Percentiles rank a stretch among this genome's conserved stretches.
phyloP scores from a whole-genome alignment of 2,113 vertebrate species.

The Coryphaenoides rupestris region DNA sequence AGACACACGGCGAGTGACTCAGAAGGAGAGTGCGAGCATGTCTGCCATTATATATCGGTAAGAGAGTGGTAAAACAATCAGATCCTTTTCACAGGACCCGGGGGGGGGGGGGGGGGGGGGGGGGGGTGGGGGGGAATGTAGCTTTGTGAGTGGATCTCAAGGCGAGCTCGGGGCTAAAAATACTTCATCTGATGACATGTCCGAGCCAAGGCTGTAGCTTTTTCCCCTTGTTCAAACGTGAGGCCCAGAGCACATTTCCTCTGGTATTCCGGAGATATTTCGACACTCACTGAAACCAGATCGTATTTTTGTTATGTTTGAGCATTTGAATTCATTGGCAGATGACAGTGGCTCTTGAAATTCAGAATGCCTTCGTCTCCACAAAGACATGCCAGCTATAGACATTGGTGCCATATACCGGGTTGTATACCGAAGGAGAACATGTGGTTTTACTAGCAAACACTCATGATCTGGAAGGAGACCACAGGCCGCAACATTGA shows the following conservation, averaged over 20 bases:
- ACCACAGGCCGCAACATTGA: not conserved
- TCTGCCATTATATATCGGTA: slow-evolving; percentile 17
- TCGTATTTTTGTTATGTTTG: slow-evolving; percentile 49
- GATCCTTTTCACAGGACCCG: slow-evolving; percentile 38
- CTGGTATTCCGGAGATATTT: slow-evolving; percentile 64
- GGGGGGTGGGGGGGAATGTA: slow-evolving; percentile 57
- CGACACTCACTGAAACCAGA: slow-evolving; percentile 69
- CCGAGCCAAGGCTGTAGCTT: slow-evolving; percentile 57
- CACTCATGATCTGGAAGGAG: slow-evolving; percentile 11
- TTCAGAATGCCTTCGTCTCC: slow-evolving; percentile 55
- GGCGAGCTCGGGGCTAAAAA: slow-evolving; percentile 67
- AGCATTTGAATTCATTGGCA: slow-evolving; percentile 58
- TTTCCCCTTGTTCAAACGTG: slow-evolving; percentile 50
- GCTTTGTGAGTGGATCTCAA: slow-evolving; percentile 47
- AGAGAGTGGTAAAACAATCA: slow-evolving; percentile 35
- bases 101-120: slow-evolving; percentile 64
- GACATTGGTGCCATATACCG: slow-evolving; percentile 41
- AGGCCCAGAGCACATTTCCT: slow-evolving; percentile 57
- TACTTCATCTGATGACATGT: slow-evolving; percentile 60
- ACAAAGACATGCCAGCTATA: slow-evolving; percentile 42
- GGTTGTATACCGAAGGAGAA: slow-evolving; percentile 49
- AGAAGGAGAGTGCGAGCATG: slow-evolving; percentile 3
- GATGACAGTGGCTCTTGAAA: slow-evolving; percentile 25
- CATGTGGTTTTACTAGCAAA: slow-evolving; percentile 30
- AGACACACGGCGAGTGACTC: not conserved